A percentile compares a stretch with the other conserved stretches of the same genome.
Evolutionary conservation across 2,113 vertebrate species (phyloP).

Genomic region (Ceyx melanurus): DNA sequence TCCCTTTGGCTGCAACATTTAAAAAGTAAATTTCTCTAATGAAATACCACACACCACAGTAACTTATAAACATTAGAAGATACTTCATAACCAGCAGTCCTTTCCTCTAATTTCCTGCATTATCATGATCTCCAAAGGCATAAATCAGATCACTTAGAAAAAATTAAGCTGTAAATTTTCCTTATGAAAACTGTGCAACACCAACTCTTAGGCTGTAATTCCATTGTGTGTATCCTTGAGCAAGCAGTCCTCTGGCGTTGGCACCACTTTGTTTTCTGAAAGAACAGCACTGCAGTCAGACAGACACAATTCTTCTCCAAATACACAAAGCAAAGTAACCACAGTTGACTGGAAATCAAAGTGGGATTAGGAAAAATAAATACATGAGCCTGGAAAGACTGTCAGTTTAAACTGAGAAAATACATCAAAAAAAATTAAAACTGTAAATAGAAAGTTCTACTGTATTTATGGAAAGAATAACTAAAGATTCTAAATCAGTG

Average conservation of each 20-base stretch:
- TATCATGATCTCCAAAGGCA: neutral
- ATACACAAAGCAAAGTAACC: neutral
- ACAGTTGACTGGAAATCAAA: neutral
- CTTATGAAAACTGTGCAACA: neutral
- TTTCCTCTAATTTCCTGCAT: neutral
- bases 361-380: neutral
- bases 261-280: neutral
- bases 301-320: neutral
- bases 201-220: neutral
- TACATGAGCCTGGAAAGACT: neutral
- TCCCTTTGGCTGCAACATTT: conserved; percentile 89
- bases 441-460: neutral
- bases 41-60: neutral
- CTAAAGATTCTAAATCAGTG: neutral
- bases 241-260: neutral
- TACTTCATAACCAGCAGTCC: neutral
- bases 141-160: neutral
- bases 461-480: neutral
- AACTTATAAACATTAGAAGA: neutral
- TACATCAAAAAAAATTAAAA: neutral
- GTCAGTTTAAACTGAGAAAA: neutral
- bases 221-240: neutral
- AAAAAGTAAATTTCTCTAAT: neutral
- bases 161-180: neutral
- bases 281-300: neutral